Conservation (phyloP, 2,797 vertebrate species). For the Morelia viridis region DNA sequence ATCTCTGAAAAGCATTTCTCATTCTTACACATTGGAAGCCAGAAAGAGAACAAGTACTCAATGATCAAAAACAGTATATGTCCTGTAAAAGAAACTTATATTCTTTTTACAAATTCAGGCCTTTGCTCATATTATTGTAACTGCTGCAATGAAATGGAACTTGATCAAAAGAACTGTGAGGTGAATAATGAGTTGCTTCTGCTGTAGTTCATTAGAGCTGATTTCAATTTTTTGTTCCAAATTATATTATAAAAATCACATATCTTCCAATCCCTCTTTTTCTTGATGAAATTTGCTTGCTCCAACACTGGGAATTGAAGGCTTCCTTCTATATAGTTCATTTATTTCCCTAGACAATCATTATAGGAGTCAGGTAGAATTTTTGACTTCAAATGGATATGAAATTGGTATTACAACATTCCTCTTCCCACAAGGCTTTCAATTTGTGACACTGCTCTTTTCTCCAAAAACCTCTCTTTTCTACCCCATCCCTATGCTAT, state of each 20-base stretch:
- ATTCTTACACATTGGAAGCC: conserved; percentile 10
- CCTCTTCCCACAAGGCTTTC: conserved; percentile 32
- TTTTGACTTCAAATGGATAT: background rate
- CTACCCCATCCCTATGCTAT: background rate
- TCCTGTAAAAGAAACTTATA: conserved; percentile 33
- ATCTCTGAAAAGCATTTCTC: background rate
- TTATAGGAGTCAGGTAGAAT: background rate
- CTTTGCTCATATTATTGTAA: conserved; percentile 55
- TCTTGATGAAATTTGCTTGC: conserved; percentile 45
- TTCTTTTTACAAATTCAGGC: conserved; percentile 44
- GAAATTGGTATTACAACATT: conserved; percentile 5
- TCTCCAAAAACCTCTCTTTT: background rate
- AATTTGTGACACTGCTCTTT: background rate
- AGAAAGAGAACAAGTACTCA: conserved; percentile 51
- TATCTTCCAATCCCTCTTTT: conserved; percentile 44
- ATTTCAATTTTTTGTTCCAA: conserved; percentile 63
- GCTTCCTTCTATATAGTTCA: conserved; percentile 53
- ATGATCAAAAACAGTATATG: conserved; percentile 15
- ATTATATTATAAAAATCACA: conserved; percentile 53
- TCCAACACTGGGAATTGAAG: conserved; percentile 44
- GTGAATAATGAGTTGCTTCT: conserved; percentile 67
- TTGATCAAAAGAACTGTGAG: conserved; percentile 65
- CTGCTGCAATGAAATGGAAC: conserved; percentile 62
- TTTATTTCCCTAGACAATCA: conserved; percentile 31
- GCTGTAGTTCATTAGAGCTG: conserved; percentile 64